phyloP scores from a whole-genome alignment of 2,113 vertebrate species.

The Leuciscus idus region DNA sequence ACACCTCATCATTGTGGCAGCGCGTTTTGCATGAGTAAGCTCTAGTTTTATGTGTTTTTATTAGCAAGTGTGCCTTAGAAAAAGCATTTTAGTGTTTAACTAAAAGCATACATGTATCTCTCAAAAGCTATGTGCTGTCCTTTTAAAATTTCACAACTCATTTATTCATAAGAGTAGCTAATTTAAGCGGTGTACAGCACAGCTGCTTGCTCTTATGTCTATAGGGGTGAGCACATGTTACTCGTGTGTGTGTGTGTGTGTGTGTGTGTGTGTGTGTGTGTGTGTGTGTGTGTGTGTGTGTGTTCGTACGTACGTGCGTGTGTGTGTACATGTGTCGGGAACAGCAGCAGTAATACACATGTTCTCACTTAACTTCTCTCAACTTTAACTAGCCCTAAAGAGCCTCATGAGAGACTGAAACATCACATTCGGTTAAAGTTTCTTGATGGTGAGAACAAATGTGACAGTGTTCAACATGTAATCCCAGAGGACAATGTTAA shows the following conservation, averaged over 20 bases:
- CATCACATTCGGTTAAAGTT: constrained; percentile 8
- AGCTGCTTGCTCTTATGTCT: constrained; percentile 12
- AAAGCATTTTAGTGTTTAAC: not conserved
- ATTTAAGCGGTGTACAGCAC: constrained; percentile 5
- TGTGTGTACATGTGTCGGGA: not conserved
- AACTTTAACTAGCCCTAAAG: constrained; percentile 7
- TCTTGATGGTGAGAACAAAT: not conserved
- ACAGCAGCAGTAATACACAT: constrained; percentile 19
- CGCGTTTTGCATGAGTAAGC: not conserved
- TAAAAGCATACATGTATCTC: not conserved
- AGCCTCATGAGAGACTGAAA: constrained; percentile 4
- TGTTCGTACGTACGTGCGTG: too few relatives aligned
- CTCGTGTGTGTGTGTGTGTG: not conserved
- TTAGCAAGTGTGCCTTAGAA: not conserved
- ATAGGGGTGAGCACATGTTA: not conserved
- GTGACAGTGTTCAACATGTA: not conserved
- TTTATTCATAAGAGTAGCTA: not conserved
- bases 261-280: too few relatives aligned
- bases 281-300: too few relatives aligned
- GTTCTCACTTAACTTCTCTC: constrained; percentile 8
- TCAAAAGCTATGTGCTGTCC: not conserved
- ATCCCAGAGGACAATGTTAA: not conserved
- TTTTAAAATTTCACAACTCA: constrained; percentile 4
- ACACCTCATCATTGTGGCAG: not conserved
- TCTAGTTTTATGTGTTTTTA: not conserved